Evolutionary conservation across 2,797 vertebrate species (phyloP).

Genomic region (Clamator glandarius): DNA sequence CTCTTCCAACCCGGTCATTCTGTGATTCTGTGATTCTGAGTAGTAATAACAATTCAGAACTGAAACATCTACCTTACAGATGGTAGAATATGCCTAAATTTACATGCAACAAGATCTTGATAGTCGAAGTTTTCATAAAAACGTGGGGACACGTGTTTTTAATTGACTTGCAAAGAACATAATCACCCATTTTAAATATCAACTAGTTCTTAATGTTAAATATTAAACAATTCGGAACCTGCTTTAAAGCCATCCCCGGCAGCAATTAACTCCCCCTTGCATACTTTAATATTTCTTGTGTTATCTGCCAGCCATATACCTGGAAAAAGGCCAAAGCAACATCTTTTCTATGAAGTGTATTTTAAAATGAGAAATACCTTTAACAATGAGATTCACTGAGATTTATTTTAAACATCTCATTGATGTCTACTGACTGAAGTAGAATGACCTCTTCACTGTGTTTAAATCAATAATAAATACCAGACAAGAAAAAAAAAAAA

Average conservation of each 20-base stretch:
- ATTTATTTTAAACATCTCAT: not conserved
- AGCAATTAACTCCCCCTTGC: not conserved
- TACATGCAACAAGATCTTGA: not conserved
- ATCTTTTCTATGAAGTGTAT: not conserved
- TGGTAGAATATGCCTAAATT: not conserved
- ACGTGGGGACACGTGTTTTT: not conserved
- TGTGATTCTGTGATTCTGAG: no score
- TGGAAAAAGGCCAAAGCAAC: not conserved
- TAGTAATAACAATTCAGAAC: not conserved
- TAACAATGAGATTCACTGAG: not conserved
- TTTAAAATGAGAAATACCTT: not conserved
- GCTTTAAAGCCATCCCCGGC: conserved; percentile 7
- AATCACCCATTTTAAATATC: conserved; percentile 25
- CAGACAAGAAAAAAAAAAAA: not conserved
- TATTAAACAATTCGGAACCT: conserved; percentile 20
- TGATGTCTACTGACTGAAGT: not conserved
- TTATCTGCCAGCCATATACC: not conserved
- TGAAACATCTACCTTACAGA: not conserved
- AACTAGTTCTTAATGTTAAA: not conserved
- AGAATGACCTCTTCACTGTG: not conserved
- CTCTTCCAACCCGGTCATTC: no score
- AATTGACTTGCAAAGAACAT: conserved; percentile 2
- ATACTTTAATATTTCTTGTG: not conserved
- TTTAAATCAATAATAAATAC: not conserved
- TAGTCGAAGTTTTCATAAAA: conserved; percentile 28